A percentile compares a stretch with the other conserved stretches of the same genome.
These are phyloP conservation scores for roundworm (Caenorhabditis elegans) DNA, from an alignment of 1,140 invertebrate genomes.

Conservation along the genomic window WBcel235 BX284604.4:12173001-12173500, in stretches of 20 bases:
- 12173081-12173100: conserved; percentile 64
- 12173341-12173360: conserved; percentile 65
- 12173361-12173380: conserved; percentile 55
- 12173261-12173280: conserved; percentile 60
- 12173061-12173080: conserved; percentile 59
- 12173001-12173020: conserved; percentile 52
- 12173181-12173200: conserved; percentile 60
- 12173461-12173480: conserved; percentile 63
- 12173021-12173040: conserved; percentile 50
- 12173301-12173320: conserved; percentile 57
- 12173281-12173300: conserved; percentile 64
- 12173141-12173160: conserved; percentile 53
- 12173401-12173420: conserved; percentile 62
- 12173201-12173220: conserved; percentile 60
- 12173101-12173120: conserved; percentile 59
- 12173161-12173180: conserved; percentile 60
- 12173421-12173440: conserved; percentile 62
- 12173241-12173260: conserved; percentile 52
- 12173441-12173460: conserved; percentile 64
- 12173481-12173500: conserved; percentile 61
- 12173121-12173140: conserved; percentile 61
- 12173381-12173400: conserved; percentile 64
- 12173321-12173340: conserved; percentile 61
- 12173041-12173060: conserved; percentile 65
- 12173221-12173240: conserved; percentile 59